Evolutionary conservation across 2,888 invertebrate species (phyloP).

Genomic region (Spilarctia lutea): DNA sequence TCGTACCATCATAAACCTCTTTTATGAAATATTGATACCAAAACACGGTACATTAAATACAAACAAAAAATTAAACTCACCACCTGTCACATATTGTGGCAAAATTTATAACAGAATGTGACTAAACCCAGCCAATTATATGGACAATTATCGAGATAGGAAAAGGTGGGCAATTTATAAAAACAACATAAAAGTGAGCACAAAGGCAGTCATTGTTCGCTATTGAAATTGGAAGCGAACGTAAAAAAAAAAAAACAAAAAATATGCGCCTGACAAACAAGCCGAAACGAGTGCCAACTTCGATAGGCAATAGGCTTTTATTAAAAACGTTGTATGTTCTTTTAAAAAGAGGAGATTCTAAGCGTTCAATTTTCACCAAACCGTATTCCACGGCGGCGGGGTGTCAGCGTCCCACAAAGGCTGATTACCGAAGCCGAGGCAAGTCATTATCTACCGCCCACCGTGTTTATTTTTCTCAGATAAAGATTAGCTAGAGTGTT

Average conservation of each 20-base stretch:
- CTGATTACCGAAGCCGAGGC: constrained; percentile 81
- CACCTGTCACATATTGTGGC: constrained; percentile 53
- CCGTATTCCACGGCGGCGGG: constrained; percentile 68
- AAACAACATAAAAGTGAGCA: constrained; percentile 62
- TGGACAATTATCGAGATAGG: constrained; percentile 81
- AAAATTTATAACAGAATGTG: constrained; percentile 67
- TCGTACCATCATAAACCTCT: not conserved
- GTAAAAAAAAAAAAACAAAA: constrained; percentile 60
- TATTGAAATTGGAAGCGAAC: constrained; percentile 43
- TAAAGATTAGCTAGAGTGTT: constrained; percentile 84
- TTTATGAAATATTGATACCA: constrained; percentile 4
- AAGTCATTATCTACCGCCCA: constrained; percentile 84
- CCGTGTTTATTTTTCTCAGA: constrained; percentile 86
- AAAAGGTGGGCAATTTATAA: constrained; percentile 72
- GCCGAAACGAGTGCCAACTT: constrained; percentile 57
- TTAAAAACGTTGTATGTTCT: constrained; percentile 59
- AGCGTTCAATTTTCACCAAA: constrained; percentile 78
- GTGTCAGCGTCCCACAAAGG: constrained; percentile 81
- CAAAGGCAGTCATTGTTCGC: constrained; percentile 63
- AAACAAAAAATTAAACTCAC: constrained; percentile 9
- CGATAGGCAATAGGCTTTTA: constrained; percentile 64
- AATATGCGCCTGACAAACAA: constrained; percentile 73
- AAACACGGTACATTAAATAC: not conserved
- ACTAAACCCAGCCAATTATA: constrained; percentile 80
- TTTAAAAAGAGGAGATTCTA: constrained; percentile 59